Conservation (phyloP, 1,140 invertebrate species). For the Nasonia longicornis region DNA sequence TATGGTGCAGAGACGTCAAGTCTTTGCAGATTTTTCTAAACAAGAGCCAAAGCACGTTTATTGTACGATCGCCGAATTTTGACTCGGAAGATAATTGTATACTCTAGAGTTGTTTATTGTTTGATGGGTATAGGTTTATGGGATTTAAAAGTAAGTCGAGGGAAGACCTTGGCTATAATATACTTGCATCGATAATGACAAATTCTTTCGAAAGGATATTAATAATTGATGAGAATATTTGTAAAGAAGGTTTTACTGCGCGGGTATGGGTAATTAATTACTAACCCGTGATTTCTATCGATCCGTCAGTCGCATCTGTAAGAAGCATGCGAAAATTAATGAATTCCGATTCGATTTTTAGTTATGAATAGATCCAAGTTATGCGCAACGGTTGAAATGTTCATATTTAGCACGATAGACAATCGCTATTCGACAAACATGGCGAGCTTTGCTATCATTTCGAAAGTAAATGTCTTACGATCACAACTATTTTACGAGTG, state of each 20-base stretch:
- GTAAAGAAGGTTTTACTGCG: not conserved
- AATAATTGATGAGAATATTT: conserved; percentile 27
- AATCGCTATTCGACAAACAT: not conserved
- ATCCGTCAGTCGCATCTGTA: not conserved
- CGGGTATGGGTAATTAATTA: conserved; percentile 10
- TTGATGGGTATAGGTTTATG: not conserved
- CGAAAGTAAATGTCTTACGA: no score
- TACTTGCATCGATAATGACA: not conserved
- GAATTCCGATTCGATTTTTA: conserved; percentile 8
- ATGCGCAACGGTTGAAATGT: not conserved
- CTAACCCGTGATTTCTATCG: not conserved
- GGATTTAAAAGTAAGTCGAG: not conserved
- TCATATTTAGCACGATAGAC: not conserved
- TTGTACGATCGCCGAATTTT: not conserved
- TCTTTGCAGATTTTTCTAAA: no score
- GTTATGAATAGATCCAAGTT: not conserved
- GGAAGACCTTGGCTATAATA: not conserved
- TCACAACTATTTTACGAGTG: no score
- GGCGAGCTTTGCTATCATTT: no score
- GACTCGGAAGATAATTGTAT: not conserved
- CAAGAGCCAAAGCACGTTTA: not conserved
- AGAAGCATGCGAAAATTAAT: conserved; percentile 17
- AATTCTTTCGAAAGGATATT: not conserved
- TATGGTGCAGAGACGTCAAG: not conserved
- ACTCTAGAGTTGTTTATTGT: not conserved